Evolutionary conservation across 2,888 invertebrate species (phyloP), one percentile per base, ranked within the genome.

Genomic region (Eupithecia abbreviata): DNA sequence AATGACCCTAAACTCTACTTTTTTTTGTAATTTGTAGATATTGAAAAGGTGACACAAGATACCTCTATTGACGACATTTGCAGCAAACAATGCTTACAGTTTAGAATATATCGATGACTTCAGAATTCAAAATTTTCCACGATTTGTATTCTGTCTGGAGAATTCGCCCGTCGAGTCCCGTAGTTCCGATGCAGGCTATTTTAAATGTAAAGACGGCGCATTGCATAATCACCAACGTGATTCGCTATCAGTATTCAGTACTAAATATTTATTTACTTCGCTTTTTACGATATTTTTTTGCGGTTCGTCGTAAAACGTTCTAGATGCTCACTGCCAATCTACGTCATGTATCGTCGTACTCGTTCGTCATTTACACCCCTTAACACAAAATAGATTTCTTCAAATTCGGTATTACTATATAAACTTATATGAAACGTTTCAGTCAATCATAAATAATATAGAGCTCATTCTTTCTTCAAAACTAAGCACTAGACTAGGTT

Each of bases 211-310:
- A 93, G 90, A 90, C 90, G 89, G 89, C 89, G 90, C 90, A 90
- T 93, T 93, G 93, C 93, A 94, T 93, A 94, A 94, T 94, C 91
- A 91, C 90, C 91, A 89, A 90, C 92, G 90, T 92, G 92, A 92
- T 93, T 91, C 92, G 86, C 90, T 91, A 91, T 93, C 92, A 91
- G 90, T 90, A 92, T 91, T 93, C 91, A 85, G 86, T 90, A 91
- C 87, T 92, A 92, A 92, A 94, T 92, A 93, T 93, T 93, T 93
- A 94, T 93, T 91, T 85, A 82, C 87, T 82, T 87, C 82, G 70
- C 84, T 89, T 92, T 91, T 90, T 92, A 90, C 87, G 87, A 88
- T 89, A 87, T 85, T 87, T 90, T 86, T 89, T 87, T 87, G 86
- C 83, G 82, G 82, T 85, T 85, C 81, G 79, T 87, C 88, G 86